These are phyloP conservation scores for Ceratosolen solmsi DNA, from an alignment of 1,140 invertebrate species.

Conservation along the genomic window DNA sequence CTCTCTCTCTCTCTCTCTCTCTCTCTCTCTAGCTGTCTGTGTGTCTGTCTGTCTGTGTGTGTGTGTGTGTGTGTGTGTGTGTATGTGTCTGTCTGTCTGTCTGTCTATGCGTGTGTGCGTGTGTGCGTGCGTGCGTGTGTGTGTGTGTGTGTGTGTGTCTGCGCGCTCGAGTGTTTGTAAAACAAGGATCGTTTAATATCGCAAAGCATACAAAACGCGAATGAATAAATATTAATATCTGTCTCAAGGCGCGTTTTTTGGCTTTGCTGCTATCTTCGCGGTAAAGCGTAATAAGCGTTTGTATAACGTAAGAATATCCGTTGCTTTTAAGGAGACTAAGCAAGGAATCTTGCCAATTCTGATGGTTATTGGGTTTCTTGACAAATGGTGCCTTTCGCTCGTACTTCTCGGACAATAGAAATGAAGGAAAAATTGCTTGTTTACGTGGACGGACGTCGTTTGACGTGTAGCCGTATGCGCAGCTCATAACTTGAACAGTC, in stretches of 20 bases:
- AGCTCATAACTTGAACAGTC: conserved; percentile 23
- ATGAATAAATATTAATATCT: conserved; percentile 22
- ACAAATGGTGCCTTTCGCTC: conserved; percentile 31
- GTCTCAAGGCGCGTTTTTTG: neutral
- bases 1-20: too few species aligned
- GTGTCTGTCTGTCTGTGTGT: too few species aligned
- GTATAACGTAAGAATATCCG: conserved; percentile 18
- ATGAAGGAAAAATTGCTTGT: conserved; percentile 39
- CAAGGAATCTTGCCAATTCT: neutral
- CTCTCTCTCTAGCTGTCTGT: too few species aligned
- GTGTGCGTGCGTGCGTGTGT: too few species aligned
- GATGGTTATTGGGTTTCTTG: conserved; percentile 36
- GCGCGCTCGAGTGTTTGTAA: too few species aligned
- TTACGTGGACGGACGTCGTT: conserved; percentile 19
- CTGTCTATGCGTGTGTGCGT: too few species aligned
- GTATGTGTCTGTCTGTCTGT: too few species aligned
- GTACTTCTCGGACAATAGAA: conserved; percentile 21
- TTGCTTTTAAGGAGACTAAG: conserved; percentile 1
- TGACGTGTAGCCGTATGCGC: neutral
- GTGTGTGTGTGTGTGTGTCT: too few species aligned
- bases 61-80: too few species aligned
- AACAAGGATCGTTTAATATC: neutral
- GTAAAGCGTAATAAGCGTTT: conserved; percentile 22
- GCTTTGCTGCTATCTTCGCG: neutral
- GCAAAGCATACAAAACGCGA: neutral